These are phyloP conservation scores for Clitarchus hookeri DNA, from an alignment of 2,888 invertebrate genomes.

Conservation along the genomic window DNA sequence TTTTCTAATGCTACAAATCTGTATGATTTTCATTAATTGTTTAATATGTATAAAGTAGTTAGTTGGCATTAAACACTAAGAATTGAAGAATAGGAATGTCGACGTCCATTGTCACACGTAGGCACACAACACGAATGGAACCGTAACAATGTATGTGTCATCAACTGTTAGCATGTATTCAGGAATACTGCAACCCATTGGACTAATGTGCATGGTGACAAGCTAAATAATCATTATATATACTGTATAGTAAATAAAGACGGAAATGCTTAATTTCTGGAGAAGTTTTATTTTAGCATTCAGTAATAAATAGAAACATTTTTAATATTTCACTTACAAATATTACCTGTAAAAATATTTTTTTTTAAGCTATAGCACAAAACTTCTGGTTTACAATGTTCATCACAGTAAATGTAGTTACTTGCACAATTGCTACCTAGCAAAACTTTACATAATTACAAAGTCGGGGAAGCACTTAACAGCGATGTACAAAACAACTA, in stretches of 20 bases:
- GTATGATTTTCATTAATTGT: no score
- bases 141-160: no score
- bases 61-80: no score
- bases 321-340: not conserved
- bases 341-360: slow-evolving; percentile 8
- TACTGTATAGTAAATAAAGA: not conserved
- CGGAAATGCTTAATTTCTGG: not conserved
- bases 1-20: no score
- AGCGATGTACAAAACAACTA: slow-evolving; percentile 14
- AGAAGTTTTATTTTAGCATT: not conserved
- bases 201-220: no score
- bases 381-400: not conserved
- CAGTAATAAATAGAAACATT: slow-evolving; percentile 11
- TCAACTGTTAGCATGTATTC: no score
- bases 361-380: slow-evolving; percentile 4
- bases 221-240: no score
- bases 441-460: slow-evolving; percentile 10
- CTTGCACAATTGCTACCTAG: not conserved
- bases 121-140: no score
- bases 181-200: no score
- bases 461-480: not conserved
- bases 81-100: no score
- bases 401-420: not conserved
- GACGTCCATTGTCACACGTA: no score
- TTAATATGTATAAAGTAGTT: no score